Evolutionary conservation across 2,113 vertebrate genomes (phyloP), one percentile per base, ranked within the genome.

Genomic region (Thymallus thymallus): DNA sequence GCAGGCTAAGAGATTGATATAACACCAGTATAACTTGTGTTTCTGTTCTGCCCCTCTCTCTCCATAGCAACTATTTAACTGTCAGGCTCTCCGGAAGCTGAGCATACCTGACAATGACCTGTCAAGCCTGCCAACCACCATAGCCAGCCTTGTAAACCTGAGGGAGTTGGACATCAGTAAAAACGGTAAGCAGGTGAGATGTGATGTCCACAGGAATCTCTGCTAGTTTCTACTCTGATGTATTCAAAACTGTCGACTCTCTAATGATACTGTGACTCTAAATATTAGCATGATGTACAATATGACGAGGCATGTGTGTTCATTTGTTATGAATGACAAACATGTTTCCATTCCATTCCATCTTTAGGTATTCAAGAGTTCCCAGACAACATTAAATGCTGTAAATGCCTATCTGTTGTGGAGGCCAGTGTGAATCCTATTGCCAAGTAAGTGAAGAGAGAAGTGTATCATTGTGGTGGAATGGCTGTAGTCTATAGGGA

Each of bases 381-480:
- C 89, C 98, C 98, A 88, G 98, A 99, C 85, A 99, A 95, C 80
- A 99, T 99, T 78, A 99, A 99, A 90, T 99, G 97, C 84, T 99
- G 98, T 95, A 99, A 99, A 93, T 96, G 96, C 92, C 93, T 99
- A 91, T 96, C 97, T 80, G 95, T 99, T 88, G 95, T 99, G 87
- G 98, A 99, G 91, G 98, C 98, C 93, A 99, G 97, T 85, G 98
- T 99, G 88, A 99, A 99, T 86, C 98, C 98, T 0, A 98, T 99
- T 90, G 96, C 97, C 88, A 99, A 99, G 98, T 99, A 92, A 96
- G 97, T 94, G 90, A 85, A 79, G 64, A 35, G 26, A 26, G 48
- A 18, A 18, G 48, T 4, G 4, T 14, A 51, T 51, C 14, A 18
- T 51, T 51, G 48, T 51, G 48, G 16, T 18, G 35, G 35, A 16